Evolutionary conservation across 2,888 invertebrate genomes (phyloP).

Genomic region (Hyalella azteca): DNA sequence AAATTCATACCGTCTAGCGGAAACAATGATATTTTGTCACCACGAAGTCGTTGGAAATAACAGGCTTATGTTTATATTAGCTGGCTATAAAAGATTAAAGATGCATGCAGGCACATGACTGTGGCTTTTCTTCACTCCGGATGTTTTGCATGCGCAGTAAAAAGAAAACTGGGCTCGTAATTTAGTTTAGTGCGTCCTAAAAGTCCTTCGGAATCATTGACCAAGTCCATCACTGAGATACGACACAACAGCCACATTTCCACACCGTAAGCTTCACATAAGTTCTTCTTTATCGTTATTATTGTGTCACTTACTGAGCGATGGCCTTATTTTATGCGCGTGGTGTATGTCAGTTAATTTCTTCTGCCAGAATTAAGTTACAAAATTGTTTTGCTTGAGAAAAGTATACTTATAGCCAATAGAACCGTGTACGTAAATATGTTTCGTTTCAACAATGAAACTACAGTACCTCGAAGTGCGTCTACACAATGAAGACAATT

Average conservation of each 20-base stretch:
- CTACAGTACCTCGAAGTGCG: too few species aligned
- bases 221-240: not conserved
- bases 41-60: too few species aligned
- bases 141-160: constrained; percentile 9
- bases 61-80: too few species aligned
- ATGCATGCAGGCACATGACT: too few species aligned
- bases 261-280: not conserved
- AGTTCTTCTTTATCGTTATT: not conserved
- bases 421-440: too few species aligned
- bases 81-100: too few species aligned
- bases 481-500: too few species aligned
- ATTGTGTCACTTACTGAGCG: not conserved
- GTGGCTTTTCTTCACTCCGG: not conserved
- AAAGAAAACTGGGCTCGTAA: constrained; percentile 1
- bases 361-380: not conserved
- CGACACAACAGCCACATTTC: constrained; percentile 31
- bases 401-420: too few species aligned
- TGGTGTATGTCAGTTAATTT: not conserved
- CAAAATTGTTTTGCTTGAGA: too few species aligned
- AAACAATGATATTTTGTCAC: too few species aligned
- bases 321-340: not conserved
- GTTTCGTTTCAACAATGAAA: too few species aligned
- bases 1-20: too few species aligned
- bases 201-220: constrained; percentile 8
- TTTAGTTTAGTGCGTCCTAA: constrained; percentile 30